These are phyloP conservation scores for Aegotheles bennettii DNA, from an alignment of 2,113 vertebrate species.

Conservation along the genomic window DNA sequence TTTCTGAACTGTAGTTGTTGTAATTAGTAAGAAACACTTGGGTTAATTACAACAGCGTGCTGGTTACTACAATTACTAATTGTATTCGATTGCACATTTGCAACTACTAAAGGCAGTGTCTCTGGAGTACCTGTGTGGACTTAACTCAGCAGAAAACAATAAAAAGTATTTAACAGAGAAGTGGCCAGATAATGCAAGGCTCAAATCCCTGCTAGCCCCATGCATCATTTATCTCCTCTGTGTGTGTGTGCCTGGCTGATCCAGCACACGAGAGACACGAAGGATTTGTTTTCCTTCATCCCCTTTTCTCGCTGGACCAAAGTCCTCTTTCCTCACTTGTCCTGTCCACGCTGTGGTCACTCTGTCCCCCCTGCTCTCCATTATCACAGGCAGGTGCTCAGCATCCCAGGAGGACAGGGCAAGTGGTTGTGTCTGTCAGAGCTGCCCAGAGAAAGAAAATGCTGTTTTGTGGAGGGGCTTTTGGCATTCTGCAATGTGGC, in stretches of 20 bases:
- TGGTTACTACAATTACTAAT: slow-evolving; percentile 28
- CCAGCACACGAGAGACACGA: neutral
- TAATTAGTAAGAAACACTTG: slow-evolving; percentile 28
- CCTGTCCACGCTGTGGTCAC: neutral
- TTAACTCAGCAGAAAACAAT: neutral
- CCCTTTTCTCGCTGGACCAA: neutral
- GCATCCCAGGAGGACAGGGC: neutral
- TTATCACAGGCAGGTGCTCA: neutral
- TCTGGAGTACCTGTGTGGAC: neutral
- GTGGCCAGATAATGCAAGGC: neutral
- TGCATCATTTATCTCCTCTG: neutral
- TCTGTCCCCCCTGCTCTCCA: fast-evolving
- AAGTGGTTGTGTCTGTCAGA: neutral
- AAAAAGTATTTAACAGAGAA: neutral
- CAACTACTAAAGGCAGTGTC: neutral
- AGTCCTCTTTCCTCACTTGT: neutral
- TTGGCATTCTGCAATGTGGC: neutral
- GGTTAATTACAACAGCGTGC: slow-evolving; percentile 14
- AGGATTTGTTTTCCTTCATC: neutral
- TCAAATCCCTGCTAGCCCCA: neutral
- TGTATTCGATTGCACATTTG: slow-evolving; percentile 16
- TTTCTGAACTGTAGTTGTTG: slow-evolving; percentile 6
- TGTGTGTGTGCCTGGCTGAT: neutral
- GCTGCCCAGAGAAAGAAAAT: neutral
- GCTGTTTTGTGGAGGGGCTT: neutral